A percentile compares a stretch with the other conserved stretches of the same genome.
These are phyloP conservation scores for Piprites chloris DNA, from an alignment of 2,113 vertebrate species.

Conservation along the genomic window DNA sequence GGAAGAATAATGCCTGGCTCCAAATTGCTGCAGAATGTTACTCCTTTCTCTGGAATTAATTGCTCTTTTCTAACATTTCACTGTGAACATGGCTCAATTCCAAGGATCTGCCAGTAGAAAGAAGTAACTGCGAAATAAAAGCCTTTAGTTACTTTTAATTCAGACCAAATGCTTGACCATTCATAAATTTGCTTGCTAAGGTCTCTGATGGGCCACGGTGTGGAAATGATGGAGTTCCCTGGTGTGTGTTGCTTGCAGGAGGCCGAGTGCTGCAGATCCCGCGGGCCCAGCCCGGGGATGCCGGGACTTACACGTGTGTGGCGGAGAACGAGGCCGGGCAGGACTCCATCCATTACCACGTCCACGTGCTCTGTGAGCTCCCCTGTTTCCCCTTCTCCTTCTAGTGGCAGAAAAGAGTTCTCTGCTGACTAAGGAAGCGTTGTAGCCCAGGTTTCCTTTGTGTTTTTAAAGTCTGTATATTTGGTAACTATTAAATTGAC, in stretches of 20 bases:
- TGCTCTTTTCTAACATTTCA: neutral
- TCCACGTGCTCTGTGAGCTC: constrained; percentile 88
- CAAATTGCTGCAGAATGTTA: neutral
- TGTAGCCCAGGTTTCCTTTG: neutral
- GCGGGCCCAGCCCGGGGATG: constrained; percentile 80
- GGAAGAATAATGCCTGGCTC: neutral
- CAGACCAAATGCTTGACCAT: neutral
- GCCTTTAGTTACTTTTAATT: neutral
- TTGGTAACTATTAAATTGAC: neutral
- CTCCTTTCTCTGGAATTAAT: neutral
- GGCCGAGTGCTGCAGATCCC: constrained; percentile 89
- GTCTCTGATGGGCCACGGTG: neutral
- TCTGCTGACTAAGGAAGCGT: neutral
- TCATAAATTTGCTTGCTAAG: neutral
- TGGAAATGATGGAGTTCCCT: neutral
- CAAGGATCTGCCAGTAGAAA: neutral
- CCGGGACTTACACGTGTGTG: constrained; percentile 88
- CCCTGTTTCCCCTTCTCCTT: neutral
- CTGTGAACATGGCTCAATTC: neutral
- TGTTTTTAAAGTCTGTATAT: neutral
- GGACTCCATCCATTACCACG: constrained; percentile 89
- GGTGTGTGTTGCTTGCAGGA: constrained; percentile 68
- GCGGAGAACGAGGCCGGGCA: constrained; percentile 94
- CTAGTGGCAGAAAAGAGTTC: neutral
- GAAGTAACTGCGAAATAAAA: neutral